These are phyloP conservation scores for Micrastur ruficollis DNA, from an alignment of 2,797 vertebrate genomes.

Conservation along the genomic window DNA sequence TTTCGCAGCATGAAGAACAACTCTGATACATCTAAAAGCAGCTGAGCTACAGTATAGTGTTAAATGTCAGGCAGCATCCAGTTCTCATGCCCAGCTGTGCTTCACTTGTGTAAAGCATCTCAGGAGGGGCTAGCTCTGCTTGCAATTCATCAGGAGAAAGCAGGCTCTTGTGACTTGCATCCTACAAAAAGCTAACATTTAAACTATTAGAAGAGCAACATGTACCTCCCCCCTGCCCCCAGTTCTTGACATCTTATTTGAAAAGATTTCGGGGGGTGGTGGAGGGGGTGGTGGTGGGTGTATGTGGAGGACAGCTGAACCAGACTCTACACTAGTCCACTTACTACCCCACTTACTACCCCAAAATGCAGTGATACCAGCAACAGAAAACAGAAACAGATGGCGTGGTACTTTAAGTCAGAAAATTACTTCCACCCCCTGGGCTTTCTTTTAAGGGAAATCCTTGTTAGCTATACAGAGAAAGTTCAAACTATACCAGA, in stretches of 20 bases:
- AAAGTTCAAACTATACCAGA: not conserved
- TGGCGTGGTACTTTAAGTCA: not conserved
- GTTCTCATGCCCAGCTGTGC: not conserved
- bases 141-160: not conserved
- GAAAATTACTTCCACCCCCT: not conserved
- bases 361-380: not conserved
- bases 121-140: not conserved
- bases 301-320: no score
- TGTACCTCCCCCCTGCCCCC: fast-evolving
- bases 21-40: not conserved
- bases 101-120: not conserved
- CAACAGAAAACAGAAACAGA: not conserved
- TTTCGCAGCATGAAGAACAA: not conserved
- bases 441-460: not conserved
- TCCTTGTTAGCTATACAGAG: not conserved
- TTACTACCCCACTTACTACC: not conserved
- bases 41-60: not conserved
- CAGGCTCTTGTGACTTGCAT: not conserved
- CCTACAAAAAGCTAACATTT: not conserved
- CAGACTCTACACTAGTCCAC: not conserved
- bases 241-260: not conserved
- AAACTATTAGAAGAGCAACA: not conserved
- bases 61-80: not conserved
- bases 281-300: no score
- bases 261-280: not conserved